phyloP scores from a whole-genome alignment of 2,113 vertebrate species.

The Phainopepla nitens region DNA sequence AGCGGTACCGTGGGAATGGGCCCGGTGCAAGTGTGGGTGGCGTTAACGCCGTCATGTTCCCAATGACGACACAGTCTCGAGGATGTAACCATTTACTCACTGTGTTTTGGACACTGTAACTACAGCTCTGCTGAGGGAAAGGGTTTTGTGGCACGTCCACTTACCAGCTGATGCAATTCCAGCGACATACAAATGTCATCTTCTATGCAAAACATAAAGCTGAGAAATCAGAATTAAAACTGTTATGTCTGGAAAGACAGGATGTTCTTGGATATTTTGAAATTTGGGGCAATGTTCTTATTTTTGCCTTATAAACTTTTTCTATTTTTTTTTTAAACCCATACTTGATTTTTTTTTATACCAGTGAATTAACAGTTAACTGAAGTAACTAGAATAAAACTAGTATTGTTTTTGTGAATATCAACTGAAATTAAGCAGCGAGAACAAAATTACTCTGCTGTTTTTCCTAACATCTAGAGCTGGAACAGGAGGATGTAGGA shows the following conservation, averaged over 20 bases:
- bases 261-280: constrained; percentile 6
- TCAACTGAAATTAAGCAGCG: not conserved
- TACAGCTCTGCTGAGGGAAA: not conserved
- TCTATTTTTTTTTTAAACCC: not conserved
- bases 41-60: not conserved
- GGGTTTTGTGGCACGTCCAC: not conserved
- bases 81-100: not conserved
- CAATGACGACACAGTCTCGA: not conserved
- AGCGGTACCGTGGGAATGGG: constrained; percentile 52
- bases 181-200: not conserved
- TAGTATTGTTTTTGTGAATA: not conserved
- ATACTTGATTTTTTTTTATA: not conserved
- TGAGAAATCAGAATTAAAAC: not conserved
- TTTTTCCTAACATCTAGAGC: not conserved
- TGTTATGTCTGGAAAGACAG: not conserved
- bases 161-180: constrained; percentile 40
- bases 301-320: not conserved
- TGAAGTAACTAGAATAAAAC: not conserved
- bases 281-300: not conserved
- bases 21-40: constrained; percentile 2
- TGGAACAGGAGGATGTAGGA: not conserved
- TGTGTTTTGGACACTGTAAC: constrained; percentile 56
- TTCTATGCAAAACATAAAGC: constrained; percentile 7
- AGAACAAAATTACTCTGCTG: not conserved
- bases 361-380: not conserved